A percentile compares a stretch with the other conserved stretches of the same genome.
phyloP scores from a whole-genome alignment of 2,888 invertebrate species.

The Anthophora plumipes region DNA sequence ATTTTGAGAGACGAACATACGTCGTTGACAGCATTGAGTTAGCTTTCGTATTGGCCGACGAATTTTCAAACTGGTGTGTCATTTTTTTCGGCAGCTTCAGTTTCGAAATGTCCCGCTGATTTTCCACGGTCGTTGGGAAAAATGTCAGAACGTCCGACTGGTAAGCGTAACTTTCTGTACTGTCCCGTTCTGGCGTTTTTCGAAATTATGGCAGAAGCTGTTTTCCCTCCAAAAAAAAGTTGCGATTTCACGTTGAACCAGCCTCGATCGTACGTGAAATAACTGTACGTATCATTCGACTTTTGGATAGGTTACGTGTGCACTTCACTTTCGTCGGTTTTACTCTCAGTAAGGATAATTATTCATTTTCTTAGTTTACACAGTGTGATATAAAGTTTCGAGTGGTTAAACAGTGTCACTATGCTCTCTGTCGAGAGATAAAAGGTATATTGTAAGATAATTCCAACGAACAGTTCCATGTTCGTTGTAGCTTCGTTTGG shows the following conservation, averaged over 20 bases:
- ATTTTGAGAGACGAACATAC: constrained; percentile 5
- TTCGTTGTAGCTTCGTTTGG: too few species aligned
- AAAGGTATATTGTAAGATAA: too few species aligned
- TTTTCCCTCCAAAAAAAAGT: neutral
- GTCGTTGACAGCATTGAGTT: constrained; percentile 15
- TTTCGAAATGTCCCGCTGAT: neutral
- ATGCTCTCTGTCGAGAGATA: too few species aligned
- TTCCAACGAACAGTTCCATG: too few species aligned
- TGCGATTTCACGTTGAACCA: neutral
- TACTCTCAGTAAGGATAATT: neutral
- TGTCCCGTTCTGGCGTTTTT: neutral
- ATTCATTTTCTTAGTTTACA: neutral
- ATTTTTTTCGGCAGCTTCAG: neutral
- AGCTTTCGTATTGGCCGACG: neutral
- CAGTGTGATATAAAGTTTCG: too few species aligned
- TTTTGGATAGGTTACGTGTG: too few species aligned
- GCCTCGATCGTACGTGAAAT: neutral
- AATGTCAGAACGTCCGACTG: neutral
- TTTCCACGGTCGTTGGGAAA: neutral
- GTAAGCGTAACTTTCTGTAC: too few species aligned
- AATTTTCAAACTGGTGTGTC: constrained; percentile 11
- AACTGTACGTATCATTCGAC: too few species aligned
- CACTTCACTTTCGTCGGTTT: neutral
- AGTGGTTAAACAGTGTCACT: too few species aligned
- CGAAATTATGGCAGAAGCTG: neutral